Evolutionary conservation across 53 echinoderm and acorn worm species (phyloP).

Genomic region (Hippasteria phrygiana): DNA sequence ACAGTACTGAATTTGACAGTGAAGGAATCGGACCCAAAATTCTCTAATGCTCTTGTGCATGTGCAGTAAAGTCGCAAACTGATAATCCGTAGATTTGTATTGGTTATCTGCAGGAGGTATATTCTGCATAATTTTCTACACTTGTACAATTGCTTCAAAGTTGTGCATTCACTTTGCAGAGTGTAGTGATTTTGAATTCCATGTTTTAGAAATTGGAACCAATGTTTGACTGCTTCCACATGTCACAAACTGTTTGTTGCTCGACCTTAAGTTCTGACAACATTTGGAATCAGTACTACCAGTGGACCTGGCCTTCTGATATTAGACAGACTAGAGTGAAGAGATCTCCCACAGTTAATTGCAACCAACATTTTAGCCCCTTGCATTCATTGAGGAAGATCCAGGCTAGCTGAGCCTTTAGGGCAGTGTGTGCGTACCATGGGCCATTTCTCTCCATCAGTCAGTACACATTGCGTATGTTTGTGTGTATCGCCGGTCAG

Average conservation of each 20-base stretch:
- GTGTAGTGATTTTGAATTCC: background rate
- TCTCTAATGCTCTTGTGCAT: background rate
- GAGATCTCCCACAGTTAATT: background rate
- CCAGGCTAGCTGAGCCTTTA: background rate
- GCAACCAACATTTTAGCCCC: background rate
- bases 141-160: background rate
- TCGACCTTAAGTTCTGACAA: too few relatives aligned
- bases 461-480: constrained; percentile 38
- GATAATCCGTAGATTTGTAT: too few relatives aligned
- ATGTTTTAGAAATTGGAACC: too few relatives aligned
- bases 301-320: background rate
- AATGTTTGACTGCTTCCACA: too few relatives aligned
- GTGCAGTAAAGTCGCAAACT: background rate
- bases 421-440: background rate
- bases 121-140: background rate
- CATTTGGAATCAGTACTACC: background rate
- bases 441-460: constrained; percentile 45
- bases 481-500: constrained; percentile 2
- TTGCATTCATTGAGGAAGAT: background rate
- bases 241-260: too few relatives aligned
- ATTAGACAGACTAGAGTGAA: background rate
- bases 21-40: background rate
- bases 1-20: constrained; percentile 54
- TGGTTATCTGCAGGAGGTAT: too few relatives aligned
- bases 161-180: background rate